Conservation (phyloP, 2,797 vertebrate genomes). For the Chromobotia macracanthus region DNA sequence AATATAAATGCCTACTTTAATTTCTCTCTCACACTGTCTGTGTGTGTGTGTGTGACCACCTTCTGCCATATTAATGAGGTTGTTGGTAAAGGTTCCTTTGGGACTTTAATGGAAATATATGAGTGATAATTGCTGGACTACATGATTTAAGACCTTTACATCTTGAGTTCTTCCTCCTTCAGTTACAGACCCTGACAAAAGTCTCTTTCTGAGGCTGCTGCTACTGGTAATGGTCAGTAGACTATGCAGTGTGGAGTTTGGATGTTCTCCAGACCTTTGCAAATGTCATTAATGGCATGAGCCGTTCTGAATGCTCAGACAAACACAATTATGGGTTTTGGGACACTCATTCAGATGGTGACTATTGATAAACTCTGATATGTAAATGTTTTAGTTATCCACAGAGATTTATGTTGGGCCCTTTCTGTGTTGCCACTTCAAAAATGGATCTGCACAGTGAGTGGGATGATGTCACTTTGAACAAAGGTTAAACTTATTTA, state of each 20-base stretch:
- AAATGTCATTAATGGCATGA: not conserved
- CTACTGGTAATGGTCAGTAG: not conserved
- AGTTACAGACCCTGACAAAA: not conserved
- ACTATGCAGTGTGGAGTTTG: not conserved
- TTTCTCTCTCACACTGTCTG: constrained; percentile 10
- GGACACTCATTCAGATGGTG: constrained; percentile 9
- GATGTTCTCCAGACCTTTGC: constrained; percentile 28
- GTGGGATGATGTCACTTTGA: not conserved
- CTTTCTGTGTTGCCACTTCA: not conserved
- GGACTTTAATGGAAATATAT: constrained; percentile 37
- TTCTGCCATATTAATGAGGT: constrained; percentile 55
- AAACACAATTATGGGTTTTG: constrained; percentile 10
- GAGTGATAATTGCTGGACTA: constrained; percentile 39
- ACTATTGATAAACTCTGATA: constrained; percentile 11
- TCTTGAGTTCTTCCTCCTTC: not conserved
- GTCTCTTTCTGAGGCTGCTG: not conserved
- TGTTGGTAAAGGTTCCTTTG: constrained; percentile 39
- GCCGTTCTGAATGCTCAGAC: constrained; percentile 1
- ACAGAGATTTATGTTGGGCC: not conserved
- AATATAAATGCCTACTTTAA: not conserved
- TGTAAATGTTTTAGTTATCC: constrained; percentile 13
- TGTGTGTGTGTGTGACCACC: constrained; percentile 29
- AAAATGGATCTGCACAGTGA: not conserved
- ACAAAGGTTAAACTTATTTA: not conserved
- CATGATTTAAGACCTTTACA: constrained; percentile 37